Conservation (phyloP, 2,888 invertebrate genomes). For the Apoderus coryli region DNA sequence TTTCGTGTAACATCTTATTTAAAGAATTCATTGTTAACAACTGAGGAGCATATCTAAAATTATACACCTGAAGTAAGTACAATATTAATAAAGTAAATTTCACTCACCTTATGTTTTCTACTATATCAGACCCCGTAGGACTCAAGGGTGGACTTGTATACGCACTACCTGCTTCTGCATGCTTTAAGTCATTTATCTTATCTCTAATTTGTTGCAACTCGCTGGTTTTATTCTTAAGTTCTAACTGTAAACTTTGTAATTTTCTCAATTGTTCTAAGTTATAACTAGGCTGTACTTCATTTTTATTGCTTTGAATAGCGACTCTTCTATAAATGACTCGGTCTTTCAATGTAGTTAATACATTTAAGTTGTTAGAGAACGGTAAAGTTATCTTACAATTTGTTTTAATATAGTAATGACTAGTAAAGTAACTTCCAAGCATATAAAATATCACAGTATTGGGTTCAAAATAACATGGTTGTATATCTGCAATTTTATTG, state of each 20-base stretch:
- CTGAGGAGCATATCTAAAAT: conserved; percentile 27
- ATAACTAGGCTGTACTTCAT: conserved; percentile 59
- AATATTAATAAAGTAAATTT: too few relatives aligned
- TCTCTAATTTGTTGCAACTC: conserved; percentile 40
- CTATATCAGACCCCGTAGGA: not conserved
- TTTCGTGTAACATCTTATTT: conserved; percentile 30
- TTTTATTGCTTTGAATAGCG: conserved; percentile 38
- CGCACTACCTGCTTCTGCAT: conserved; percentile 18
- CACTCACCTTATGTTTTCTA: too few relatives aligned
- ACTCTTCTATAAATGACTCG: conserved; percentile 28
- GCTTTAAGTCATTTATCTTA: conserved; percentile 30
- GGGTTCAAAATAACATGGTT: conserved; percentile 48
- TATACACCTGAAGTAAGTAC: too few relatives aligned
- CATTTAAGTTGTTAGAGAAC: conserved; percentile 27
- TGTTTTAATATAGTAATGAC: conserved; percentile 32
- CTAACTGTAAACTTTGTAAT: conserved; percentile 54
- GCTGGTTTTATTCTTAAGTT: conserved; percentile 51
- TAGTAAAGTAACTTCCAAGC: conserved; percentile 74
- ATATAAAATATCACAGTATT: conserved; percentile 75
- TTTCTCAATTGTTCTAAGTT: conserved; percentile 53
- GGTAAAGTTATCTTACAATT: conserved; percentile 25
- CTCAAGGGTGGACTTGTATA: not conserved
- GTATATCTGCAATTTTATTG: conserved; percentile 48
- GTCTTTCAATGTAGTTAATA: conserved; percentile 22
- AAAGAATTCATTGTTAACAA: conserved; percentile 32